A percentile compares a stretch with the other conserved stretches of the same genome.
These are phyloP conservation scores for Caenorhabditis sp. DNA, from an alignment of 2,888 invertebrate species.

Conservation along the genomic window DNA sequence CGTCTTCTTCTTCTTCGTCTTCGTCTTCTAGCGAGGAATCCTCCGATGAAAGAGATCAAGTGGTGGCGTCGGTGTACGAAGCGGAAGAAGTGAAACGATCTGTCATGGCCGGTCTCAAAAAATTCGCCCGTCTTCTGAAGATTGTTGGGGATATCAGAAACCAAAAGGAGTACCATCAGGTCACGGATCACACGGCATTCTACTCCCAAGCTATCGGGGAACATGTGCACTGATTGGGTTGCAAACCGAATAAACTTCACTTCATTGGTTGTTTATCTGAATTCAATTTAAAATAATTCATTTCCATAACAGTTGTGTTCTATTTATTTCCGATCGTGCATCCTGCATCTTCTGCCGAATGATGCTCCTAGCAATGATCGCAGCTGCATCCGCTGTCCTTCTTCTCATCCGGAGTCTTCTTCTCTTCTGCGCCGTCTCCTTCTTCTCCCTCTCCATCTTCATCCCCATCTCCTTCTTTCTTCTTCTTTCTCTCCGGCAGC, in stretches of 20 bases:
- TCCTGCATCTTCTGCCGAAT: background rate
- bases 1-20: background rate
- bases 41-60: too few species aligned
- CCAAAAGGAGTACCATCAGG: too few species aligned
- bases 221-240: too few species aligned
- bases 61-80: too few species aligned
- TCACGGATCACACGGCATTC: too few species aligned
- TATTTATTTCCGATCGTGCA: background rate
- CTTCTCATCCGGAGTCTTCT: constrained; percentile 11
- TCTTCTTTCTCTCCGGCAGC: constrained; percentile 64
- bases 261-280: too few species aligned
- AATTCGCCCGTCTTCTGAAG: too few species aligned
- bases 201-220: too few species aligned
- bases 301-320: constrained; percentile 14
- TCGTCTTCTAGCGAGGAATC: too few species aligned
- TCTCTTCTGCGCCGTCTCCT: constrained; percentile 10
- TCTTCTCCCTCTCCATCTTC: constrained; percentile 8
- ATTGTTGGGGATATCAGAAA: background rate
- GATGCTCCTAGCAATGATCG: constrained; percentile 34
- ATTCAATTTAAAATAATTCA: background rate
- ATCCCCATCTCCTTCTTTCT: constrained; percentile 9
- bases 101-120: too few species aligned
- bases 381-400: constrained; percentile 50
- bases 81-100: too few species aligned
- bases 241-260: too few species aligned